phyloP scores from a whole-genome alignment of 2,797 vertebrate species.

The Notoglanidium macrostoma region DNA sequence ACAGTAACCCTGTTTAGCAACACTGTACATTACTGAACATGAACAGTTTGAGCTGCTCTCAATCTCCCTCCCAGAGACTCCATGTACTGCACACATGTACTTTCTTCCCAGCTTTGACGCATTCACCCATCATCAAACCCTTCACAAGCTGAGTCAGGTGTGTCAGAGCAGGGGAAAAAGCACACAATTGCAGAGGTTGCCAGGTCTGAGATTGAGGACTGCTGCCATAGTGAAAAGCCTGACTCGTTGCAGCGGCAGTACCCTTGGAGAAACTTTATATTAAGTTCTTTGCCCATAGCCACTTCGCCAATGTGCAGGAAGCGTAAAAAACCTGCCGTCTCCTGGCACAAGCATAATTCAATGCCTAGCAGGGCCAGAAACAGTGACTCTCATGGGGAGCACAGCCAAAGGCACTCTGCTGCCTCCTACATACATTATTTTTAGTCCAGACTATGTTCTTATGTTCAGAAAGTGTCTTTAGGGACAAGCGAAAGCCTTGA shows the following conservation, averaged over 20 bases:
- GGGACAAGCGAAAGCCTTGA: conserved; percentile 12
- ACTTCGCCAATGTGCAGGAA: conserved; percentile 1
- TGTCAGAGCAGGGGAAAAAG: not conserved
- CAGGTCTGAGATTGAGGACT: conserved; percentile 17
- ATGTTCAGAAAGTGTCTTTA: conserved; percentile 6
- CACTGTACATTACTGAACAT: not conserved
- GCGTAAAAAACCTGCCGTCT: conserved; percentile 18
- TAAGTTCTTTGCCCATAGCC: conserved; percentile 28
- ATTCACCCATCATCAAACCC: conserved; percentile 26
- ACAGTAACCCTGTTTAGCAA: not conserved
- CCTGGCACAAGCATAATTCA: conserved; percentile 27
- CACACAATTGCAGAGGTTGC: not conserved
- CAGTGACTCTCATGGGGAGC: conserved; percentile 24
- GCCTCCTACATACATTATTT: conserved; percentile 33
- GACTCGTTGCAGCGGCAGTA: not conserved
- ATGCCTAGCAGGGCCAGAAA: conserved; percentile 27
- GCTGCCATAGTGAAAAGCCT: conserved; percentile 7
- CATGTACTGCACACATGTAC: conserved; percentile 8
- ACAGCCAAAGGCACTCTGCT: conserved; percentile 13
- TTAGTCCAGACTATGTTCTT: conserved; percentile 29
- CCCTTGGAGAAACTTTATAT: conserved; percentile 18
- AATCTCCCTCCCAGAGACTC: conserved; percentile 1
- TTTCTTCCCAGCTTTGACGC: conserved; percentile 20
- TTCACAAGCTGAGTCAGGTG: conserved; percentile 38
- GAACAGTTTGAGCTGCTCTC: not conserved